Evolutionary conservation across 2,888 invertebrate genomes (phyloP), one percentile per base, ranked within the genome.

Genomic region (Macrosiphum euphorbiae): DNA sequence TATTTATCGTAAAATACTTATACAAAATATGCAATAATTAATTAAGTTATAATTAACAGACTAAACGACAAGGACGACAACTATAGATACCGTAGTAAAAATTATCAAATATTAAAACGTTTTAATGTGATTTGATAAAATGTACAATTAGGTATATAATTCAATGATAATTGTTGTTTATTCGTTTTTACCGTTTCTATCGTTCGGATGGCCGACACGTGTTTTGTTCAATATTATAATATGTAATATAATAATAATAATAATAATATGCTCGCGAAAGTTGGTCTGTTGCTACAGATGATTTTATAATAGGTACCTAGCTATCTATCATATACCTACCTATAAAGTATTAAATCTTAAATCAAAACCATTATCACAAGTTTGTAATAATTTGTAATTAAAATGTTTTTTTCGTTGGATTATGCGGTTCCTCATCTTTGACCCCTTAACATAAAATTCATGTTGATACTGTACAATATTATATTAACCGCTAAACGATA

Each of bases 401-500:
- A 35, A 41, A 55, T 91, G 91, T 84, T 91, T 91, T 67, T 90
- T 84, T 85, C 44, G 35, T 90, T 28, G 26, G 26, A 84, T 91
- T 55, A 35, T 86, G 58, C 58, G 85, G 85, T 55, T 85, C 52
- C 55, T 91, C 55, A 44, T 44, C 55, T 55, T 91, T 91, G 86
- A 91, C 91, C 91, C 86, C 85, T 24, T 47, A 86, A 58, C 91
- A 86, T 24, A 5, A 47, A 16, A 41, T 84, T 55, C 78, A 78
- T 35, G 8, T 41, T 11, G 55, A 44, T n/a, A 88, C 35, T 11
- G n/a, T 55, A 41, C 13, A 41, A 88, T 88, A 35, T 52, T 52
- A 52, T 91, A 91, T 86, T 91, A 47, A 86, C 91, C 86, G 91
- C 58, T 91, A 86, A 86, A 91, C 26, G 91, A 84, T 91, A 91